These are phyloP conservation scores for Archaeoteleia sp. DNA, from an alignment of 2,888 invertebrate genomes.

Conservation along the genomic window DNA sequence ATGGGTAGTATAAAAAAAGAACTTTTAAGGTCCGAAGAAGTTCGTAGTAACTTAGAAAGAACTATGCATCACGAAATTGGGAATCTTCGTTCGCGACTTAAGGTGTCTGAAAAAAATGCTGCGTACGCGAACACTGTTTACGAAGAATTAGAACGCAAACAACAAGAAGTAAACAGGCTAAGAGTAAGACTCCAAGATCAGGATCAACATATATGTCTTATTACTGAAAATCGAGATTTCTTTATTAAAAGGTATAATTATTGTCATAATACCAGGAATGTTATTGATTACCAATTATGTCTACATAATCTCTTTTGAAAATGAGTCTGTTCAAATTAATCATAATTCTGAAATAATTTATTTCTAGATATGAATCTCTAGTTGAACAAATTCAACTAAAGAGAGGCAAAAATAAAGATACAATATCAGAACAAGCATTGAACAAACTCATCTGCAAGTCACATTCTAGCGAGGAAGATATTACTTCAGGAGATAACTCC, in stretches of 20 bases:
- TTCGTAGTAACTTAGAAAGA: no score
- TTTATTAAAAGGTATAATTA: conserved; percentile 59
- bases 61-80: no score
- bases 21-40: no score
- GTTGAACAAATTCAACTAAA: conserved; percentile 16
- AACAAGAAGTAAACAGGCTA: conserved; percentile 57
- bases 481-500: not conserved
- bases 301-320: not conserved
- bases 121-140: conserved; percentile 56
- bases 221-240: conserved; percentile 60
- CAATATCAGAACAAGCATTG: conserved; percentile 6
- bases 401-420: no score
- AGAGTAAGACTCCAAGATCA: conserved; percentile 57
- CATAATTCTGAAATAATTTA: not conserved
- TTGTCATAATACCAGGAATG: not conserved
- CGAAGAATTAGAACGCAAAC: conserved; percentile 52
- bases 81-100: no score
- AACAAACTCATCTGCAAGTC: conserved; percentile 6
- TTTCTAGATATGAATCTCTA: conserved; percentile 9
- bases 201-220: conserved; percentile 58
- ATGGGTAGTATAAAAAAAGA: no score
- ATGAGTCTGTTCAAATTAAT: not conserved
- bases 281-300: not conserved
- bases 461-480: not conserved
- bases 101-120: conserved; percentile 58